Percentiles rank a stretch among this genome's conserved stretches.
Evolutionary conservation across 2,888 invertebrate genomes (phyloP).

Genomic region (Disparrhopalites patrizii): DNA sequence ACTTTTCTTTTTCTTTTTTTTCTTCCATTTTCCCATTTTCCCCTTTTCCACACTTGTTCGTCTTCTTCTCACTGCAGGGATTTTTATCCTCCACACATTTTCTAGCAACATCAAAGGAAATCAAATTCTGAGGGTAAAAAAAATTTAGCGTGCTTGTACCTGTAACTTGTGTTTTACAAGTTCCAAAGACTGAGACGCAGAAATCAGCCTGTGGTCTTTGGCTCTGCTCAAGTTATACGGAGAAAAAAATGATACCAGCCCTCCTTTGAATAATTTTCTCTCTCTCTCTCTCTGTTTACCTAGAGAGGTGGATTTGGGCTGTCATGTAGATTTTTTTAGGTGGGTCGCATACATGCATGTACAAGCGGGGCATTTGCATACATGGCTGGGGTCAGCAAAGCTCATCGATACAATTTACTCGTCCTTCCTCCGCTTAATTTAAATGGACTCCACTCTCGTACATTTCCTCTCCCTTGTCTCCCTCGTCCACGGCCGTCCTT

Average conservation of each 20-base stretch:
- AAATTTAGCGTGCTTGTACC: not conserved
- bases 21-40: not conserved
- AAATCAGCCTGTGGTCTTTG: conserved; percentile 4
- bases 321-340: conserved; percentile 4
- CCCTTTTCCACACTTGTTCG: not conserved
- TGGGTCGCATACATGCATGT: not conserved
- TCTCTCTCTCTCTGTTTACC: not conserved
- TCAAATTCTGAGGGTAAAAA: no score
- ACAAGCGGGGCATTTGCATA: no score
- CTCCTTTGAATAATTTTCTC: not conserved
- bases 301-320: not conserved
- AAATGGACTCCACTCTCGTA: no score
- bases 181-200: not conserved
- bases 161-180: conserved; percentile 9
- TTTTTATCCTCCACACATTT: conserved; percentile 4
- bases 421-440: no score
- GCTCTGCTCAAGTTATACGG: no score
- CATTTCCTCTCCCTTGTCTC: no score
- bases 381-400: no score
- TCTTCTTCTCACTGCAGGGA: conserved; percentile 4
- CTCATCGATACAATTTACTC: no score
- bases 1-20: not conserved
- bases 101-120: conserved; percentile 6
- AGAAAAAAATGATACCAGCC: no score
- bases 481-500: no score